A percentile compares a stretch with the other conserved stretches of the same genome.
These are phyloP conservation scores for Cisticola juncidis DNA, from an alignment of 2,113 vertebrate genomes.

Conservation along the genomic window DNA sequence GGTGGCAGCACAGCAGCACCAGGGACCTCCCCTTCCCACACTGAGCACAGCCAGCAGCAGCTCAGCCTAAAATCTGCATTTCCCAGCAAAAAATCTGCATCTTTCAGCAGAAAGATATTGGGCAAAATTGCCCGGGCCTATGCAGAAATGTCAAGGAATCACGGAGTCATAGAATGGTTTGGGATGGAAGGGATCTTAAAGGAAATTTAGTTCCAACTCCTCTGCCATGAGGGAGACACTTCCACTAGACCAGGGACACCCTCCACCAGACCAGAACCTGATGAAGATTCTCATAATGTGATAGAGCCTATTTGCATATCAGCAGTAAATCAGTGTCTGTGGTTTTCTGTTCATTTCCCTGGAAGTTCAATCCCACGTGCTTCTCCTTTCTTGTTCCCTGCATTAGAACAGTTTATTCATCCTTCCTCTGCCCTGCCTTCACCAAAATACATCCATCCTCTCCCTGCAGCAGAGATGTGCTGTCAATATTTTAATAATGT, in stretches of 20 bases:
- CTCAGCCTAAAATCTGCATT: background rate
- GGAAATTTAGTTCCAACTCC: background rate
- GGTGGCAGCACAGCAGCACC: background rate
- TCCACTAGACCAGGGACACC: background rate
- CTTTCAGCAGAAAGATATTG: background rate
- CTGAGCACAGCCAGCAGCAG: background rate
- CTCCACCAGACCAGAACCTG: background rate
- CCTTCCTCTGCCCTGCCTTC: background rate
- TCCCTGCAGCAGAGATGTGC: background rate
- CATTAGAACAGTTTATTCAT: background rate
- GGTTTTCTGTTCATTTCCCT: background rate
- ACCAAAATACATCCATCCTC: background rate
- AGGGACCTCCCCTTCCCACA: background rate
- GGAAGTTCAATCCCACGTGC: background rate
- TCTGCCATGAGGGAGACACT: background rate
- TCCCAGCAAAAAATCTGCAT: background rate
- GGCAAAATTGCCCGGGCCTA: background rate
- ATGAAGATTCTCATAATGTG: background rate
- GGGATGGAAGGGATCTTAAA: background rate
- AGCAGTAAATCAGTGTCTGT: background rate
- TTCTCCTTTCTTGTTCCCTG: background rate
- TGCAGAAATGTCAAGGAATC: background rate
- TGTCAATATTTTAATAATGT: background rate
- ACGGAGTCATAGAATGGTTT: background rate
- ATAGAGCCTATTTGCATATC: background rate